phyloP scores from a whole-genome alignment of 2,888 invertebrate genomes.

The Epinotia bilunana region DNA sequence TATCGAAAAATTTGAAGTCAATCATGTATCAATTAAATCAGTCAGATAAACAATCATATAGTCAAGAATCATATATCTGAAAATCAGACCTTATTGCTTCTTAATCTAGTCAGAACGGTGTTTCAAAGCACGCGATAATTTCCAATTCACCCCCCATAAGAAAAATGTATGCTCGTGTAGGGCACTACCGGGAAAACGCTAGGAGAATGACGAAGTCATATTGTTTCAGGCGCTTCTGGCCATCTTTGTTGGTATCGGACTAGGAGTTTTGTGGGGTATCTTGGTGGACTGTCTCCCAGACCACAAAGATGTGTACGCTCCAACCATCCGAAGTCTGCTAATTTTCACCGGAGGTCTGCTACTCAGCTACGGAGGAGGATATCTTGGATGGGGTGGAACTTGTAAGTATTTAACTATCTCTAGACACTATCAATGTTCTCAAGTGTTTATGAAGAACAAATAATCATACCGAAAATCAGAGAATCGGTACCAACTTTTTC shows the following conservation, averaged over 20 bases:
- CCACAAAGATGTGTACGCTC: slow-evolving; percentile 72
- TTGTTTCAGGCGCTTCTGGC: slow-evolving; percentile 70
- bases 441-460: neutral
- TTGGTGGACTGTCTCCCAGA: slow-evolving; percentile 72
- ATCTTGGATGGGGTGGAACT: slow-evolving; percentile 76
- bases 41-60: no score
- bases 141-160: no score
- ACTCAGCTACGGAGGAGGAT: slow-evolving; percentile 67
- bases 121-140: no score
- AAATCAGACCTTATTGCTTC: no score
- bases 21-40: no score
- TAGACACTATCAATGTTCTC: neutral
- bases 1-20: no score
- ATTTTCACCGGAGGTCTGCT: slow-evolving; percentile 72
- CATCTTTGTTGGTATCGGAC: slow-evolving; percentile 69
- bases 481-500: neutral
- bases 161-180: no score
- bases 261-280: slow-evolving; percentile 75
- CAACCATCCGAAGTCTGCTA: slow-evolving; percentile 71
- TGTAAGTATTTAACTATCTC: slow-evolving; percentile 60
- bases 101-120: no score
- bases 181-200: no score
- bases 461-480: neutral
- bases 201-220: slow-evolving; percentile 13
- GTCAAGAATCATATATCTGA: no score